Evolutionary conservation across 2,888 invertebrate species (phyloP), one percentile per base, ranked within the genome.

Genomic region (Dolomedes plantarius): DNA sequence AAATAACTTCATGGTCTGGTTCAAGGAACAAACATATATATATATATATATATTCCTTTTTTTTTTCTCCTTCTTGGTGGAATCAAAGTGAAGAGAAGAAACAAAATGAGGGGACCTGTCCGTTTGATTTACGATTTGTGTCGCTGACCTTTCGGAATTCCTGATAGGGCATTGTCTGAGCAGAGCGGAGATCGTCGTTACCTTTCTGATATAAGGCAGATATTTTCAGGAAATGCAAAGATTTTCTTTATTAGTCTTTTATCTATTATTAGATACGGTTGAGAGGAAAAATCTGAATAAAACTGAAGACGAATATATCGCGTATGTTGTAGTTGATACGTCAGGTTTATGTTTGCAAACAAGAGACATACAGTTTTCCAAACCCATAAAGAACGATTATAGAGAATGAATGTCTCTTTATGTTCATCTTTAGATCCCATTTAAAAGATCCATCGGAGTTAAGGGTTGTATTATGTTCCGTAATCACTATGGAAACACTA

Each of bases 71-170:
- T 36, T 7, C 16, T 23, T 56, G 16, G 3, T 23, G 13, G 19
- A n/a, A 56, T 56, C 23, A 16, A 23, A 19, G 6, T 56, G 23
- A n/a, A n/a, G n/a, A n/a, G n/a, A n/a, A n/a, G n/a, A n/a, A 56
- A 56, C 23, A 56, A 56, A 56, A 2, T 23, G 23, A 3, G 23
- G 1, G 56, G 23, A 56, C 1, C 0, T 32, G 19, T 9, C n/a
- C 32, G 36, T 75, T 27, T 64, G 27, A 36, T 78, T 69, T 39
- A 64, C 64, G 64, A 71, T 46, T 65, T 28, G 28, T 29, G 78
- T 62, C 78, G 78, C 71, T 78, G 78, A 78, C 78, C 78, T 29
- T 77, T 67, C 16, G 29, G 39, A 56, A 23, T 23, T 56, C 11
- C 1, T 19, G 16, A 23, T 23, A 11, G 23, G 2, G 23, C 23